phyloP scores from a whole-genome alignment of 2,113 vertebrate genomes.

The Rafetus swinhoei region DNA sequence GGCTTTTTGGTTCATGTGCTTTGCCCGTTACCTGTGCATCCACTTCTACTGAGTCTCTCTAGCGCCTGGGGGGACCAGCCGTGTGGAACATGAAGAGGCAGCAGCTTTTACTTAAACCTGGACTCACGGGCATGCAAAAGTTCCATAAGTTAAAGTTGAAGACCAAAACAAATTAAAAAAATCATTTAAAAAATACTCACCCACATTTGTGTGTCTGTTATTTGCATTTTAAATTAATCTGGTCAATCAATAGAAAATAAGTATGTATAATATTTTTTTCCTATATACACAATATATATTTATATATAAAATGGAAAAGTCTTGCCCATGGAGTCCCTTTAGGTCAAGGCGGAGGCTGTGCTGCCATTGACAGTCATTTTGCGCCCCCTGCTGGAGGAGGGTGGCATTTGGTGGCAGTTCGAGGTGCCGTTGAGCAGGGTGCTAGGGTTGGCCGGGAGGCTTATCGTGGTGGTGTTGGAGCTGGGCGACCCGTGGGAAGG shows the following conservation, averaged over 20 bases:
- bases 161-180: neutral
- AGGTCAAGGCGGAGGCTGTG: constrained; percentile 82
- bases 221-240: constrained; percentile 80
- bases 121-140: neutral
- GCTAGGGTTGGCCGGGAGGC: constrained; percentile 67
- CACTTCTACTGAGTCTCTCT: neutral
- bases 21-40: constrained; percentile 53
- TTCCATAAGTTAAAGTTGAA: neutral
- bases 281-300: constrained; percentile 81
- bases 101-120: neutral
- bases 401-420: constrained; percentile 82
- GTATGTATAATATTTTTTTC: constrained; percentile 78
- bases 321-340: constrained; percentile 54
- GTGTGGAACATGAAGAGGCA: neutral
- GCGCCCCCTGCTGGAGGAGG: constrained; percentile 78
- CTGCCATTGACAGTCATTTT: constrained; percentile 88
- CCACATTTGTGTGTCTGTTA: constrained; percentile 32
- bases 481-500: constrained; percentile 80
- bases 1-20: constrained; percentile 39
- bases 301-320: constrained; percentile 75
- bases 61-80: neutral
- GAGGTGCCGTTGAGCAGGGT: constrained; percentile 77
- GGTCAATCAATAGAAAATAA: constrained; percentile 82
- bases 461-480: constrained; percentile 76
- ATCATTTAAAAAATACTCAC: constrained; percentile 23